Evolutionary conservation across 2,113 vertebrate species (phyloP).

Genomic region (Psilopsiagon aurifrons): DNA sequence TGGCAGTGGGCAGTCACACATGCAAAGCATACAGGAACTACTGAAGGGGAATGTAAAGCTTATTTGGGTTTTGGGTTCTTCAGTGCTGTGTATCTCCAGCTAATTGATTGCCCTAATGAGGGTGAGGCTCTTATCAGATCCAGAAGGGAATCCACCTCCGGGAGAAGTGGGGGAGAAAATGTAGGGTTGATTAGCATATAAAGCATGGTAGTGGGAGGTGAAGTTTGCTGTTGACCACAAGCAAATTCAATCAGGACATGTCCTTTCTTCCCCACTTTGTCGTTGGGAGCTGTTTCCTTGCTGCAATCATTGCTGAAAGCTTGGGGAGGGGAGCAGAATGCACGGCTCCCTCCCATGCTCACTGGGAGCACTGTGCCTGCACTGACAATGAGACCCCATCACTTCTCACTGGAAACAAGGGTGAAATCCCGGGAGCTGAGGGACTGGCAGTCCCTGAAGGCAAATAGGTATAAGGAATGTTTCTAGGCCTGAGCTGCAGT

Average conservation of each 20-base stretch:
- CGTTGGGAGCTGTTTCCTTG: neutral
- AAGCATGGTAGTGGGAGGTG: neutral
- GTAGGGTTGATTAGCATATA: neutral
- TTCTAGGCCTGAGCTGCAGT: neutral
- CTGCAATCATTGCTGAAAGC: neutral
- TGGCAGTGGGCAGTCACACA: neutral
- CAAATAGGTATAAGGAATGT: neutral
- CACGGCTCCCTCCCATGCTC: neutral
- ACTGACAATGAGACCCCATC: rapidly evolving
- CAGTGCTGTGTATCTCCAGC: neutral
- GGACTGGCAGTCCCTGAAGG: neutral
- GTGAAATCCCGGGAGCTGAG: neutral
- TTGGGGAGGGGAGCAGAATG: neutral
- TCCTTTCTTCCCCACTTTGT: constrained; percentile 28
- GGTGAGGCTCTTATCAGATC: neutral
- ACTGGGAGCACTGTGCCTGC: rapidly evolving
- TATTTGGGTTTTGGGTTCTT: neutral
- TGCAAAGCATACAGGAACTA: neutral
- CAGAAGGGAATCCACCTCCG: neutral
- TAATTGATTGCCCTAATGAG: constrained; percentile 17
- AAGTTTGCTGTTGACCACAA: constrained; percentile 3
- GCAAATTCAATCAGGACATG: constrained; percentile 25
- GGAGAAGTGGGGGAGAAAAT: neutral
- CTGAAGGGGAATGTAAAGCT: neutral
- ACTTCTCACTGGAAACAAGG: neutral